Base-by-base conservation (phyloP, 2,888 invertebrate species). In the Pycnomerus fuliginosus region DNA sequence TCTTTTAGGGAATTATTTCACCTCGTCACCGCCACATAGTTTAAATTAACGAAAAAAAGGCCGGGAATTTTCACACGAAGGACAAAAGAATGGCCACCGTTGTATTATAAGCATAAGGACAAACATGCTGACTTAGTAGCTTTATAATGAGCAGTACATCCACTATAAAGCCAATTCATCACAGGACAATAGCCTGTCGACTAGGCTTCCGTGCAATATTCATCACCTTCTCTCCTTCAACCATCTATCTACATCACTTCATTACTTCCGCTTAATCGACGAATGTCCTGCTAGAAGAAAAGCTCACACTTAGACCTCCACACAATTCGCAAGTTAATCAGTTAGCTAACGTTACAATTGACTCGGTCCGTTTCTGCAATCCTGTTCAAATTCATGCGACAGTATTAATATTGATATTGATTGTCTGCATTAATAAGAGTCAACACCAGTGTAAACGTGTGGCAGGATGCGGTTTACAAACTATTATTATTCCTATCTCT, bases 241-340 rank as follows among this genome's bases (percentile, higher is more conserved):
- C 33, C 38, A 45, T 48, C 48, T 42, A 50, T 53, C 47, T 50
- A 43, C 51, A 43, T 48, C 44, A 52, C 41, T 52, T 41, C 47
- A 47, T 51, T 55, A 46, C 44, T 48, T 52, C 50, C 39, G 44
- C 39, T 48, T 44, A 51, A 55, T 53, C 50, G 46, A 50, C 49
- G 53, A 51, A 47, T 44, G 44, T 37, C 28, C 22, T 16, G n/a
- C 12, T 30, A 32, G 15, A 35, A 29, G 41, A 41, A 41, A 40
- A 34, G 34, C 28, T 8, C 14, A 16, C 4, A 14, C 16, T 28
- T 2, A 2, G 2, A n/a, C 10, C 10, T 25, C 15, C 20, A 11
- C 20, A 16, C 25, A 40, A 33, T 32, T 33, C 20, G 32, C 40
- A 27, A 33, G 31, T 12, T 40, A 40, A 27, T 40, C 29, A 29